Evolutionary conservation across 2,888 invertebrate genomes (phyloP), one percentile per base, ranked within the genome.

Genomic region (Chironomus tentans): DNA sequence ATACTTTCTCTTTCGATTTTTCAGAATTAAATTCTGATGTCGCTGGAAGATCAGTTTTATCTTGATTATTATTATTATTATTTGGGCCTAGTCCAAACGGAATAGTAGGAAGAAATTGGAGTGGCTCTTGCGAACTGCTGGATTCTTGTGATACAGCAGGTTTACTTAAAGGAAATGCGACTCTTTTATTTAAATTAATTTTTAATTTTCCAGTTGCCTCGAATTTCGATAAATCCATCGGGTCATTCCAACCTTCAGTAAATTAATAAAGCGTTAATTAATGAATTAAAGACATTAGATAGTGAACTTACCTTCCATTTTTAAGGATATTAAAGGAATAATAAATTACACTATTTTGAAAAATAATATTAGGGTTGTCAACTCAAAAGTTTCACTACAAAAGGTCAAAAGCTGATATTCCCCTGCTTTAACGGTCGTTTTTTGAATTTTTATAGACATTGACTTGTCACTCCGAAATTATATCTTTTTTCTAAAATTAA

Each of bases 181-280:
- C 68, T 48, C 74, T 18, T 21, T 74, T 74, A 28, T 74, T 74
- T 13, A 74, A 48, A 48, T 74, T 74, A 10, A 74, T 74, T 46
- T 74, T 74, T 4, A 73, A n/a, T 5, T 73, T 73, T 38, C 74
- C 74, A 4, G 74, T 74, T 46, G 72, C 18, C 4, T 12, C 15
- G 2, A 21, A 18, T 22, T 61, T 62, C 5, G 28, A 28, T 10
- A 68, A 24, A n/a, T 74, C 21, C 24, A 68, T 65, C 0, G 74
- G 65, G 15, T 74, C 74, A 22, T 74, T 74, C 74, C 74, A 74
- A 4, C 74, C 74, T 74, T 4, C 28, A 73, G n/a, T 28, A 1
- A 5, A 5, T 56, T 38, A 10, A 38, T 38, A 10, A 38, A n/a
- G n/a, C n/a, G n/a, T n/a, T 38, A 38, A 2, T 38, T 10, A 38